Base-by-base conservation (phyloP, 2,888 invertebrate genomes). In the Macaria liturata region DNA sequence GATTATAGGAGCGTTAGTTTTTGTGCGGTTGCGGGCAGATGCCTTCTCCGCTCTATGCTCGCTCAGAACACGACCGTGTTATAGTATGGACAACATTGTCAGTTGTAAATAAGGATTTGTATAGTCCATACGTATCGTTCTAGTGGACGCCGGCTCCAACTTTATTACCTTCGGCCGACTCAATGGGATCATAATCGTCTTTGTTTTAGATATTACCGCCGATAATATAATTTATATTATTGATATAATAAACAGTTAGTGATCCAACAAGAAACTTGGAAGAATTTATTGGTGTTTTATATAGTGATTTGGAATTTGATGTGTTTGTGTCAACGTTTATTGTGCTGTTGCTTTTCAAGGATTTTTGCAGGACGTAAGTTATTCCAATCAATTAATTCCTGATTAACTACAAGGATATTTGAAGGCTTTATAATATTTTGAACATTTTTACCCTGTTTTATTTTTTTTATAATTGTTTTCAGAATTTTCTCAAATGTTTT, bases 31-130 rank as follows among this genome's bases (percentile, higher is more conserved):
- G 76, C 75, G 78, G 76, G 81, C 81, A 83, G 83, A 88, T 86
- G 83, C 85, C 85, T 78, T 81, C 84, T 84, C 83, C 78, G 73
- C 76, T 80, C 83, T 87, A 86, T 86, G 84, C 81, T 81, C 76
- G 83, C 76, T 75, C 80, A 70, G 79, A 81, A 78, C 83, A 81
- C 84, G 80, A 81, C 70, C 81, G 80, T 87, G 80, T 80, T 84
- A 83, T 90, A 85, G 80, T 81, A 88, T 88, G 87, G 81, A 86
- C 88, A 86, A 84, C 86, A 83, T 80, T 91, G 91, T 85, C 92
- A 92, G 92, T 92, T 87, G 91, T 91, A 91, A 91, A 89, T 91
- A 92, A 91, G 92, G 84, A 87, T 90, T 89, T 89, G 92, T 90
- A 87, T 90, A 87, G 91, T 80, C 85, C 82, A 87, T 86, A 92